Conservation (phyloP, 2,113 vertebrate genomes). For the Upupa epops region DNA sequence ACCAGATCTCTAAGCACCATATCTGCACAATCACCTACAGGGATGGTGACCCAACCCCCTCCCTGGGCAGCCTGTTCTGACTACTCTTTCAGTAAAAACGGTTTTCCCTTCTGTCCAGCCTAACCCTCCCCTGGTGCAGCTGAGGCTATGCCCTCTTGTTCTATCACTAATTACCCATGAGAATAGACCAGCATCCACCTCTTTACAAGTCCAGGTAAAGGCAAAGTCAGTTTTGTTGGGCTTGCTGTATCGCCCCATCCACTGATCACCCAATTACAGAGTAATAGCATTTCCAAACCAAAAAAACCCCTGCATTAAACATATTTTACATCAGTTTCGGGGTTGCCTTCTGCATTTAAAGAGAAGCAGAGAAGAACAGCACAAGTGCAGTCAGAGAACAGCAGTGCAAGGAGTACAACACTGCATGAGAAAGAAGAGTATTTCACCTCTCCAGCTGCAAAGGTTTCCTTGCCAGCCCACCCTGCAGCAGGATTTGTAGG, state of each 20-base stretch:
- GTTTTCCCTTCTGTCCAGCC: too few relatives aligned
- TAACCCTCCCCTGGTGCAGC: too few relatives aligned
- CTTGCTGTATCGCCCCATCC: background rate
- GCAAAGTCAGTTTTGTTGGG: slow-evolving; percentile 1
- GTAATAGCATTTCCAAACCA: background rate
- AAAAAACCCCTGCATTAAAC: background rate
- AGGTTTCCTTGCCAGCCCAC: background rate
- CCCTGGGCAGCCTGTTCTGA: too few relatives aligned
- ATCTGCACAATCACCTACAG: too few relatives aligned
- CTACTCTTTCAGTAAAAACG: too few relatives aligned
- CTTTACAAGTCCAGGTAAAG: background rate
- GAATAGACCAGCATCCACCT: too few relatives aligned
- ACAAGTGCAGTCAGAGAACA: accelerated
- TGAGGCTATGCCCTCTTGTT: too few relatives aligned
- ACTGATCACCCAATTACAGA: background rate
- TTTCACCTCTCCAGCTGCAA: background rate
- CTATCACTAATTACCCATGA: too few relatives aligned
- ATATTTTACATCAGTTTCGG: background rate
- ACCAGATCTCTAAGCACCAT: too few relatives aligned
- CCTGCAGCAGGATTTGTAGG: background rate
- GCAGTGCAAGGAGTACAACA: accelerated
- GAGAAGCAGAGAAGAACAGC: background rate
- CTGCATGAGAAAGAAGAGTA: background rate
- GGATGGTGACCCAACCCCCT: too few relatives aligned
- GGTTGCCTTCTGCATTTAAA: background rate